phyloP scores from a whole-genome alignment of 2,888 invertebrate species.

The Drosophila flavopinicola region DNA sequence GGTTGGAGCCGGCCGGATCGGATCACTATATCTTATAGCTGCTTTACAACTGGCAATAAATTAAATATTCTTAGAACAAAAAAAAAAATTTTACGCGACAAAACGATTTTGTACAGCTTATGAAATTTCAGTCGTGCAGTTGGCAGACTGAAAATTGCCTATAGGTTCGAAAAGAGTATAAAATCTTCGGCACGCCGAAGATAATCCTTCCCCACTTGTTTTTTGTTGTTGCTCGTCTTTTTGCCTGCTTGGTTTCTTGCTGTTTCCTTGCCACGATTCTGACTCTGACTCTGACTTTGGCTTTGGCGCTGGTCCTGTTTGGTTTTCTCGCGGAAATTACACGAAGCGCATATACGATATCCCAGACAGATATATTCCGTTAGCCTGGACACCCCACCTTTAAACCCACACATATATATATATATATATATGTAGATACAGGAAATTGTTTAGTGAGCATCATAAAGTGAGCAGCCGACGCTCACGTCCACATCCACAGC shows the following conservation, averaged over 20 bases:
- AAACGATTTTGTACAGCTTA: no score
- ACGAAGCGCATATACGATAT: conserved; percentile 38
- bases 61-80: no score
- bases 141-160: no score
- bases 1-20: no score
- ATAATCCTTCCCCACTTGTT: no score
- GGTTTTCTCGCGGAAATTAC: conserved; percentile 72
- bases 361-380: conserved; percentile 7
- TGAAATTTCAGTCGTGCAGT: no score
- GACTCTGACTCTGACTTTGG: conserved; percentile 38
- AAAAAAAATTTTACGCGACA: no score
- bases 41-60: no score
- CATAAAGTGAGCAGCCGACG: conserved; percentile 51
- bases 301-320: no score
- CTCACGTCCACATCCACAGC: conserved; percentile 20
- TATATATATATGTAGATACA: conserved; percentile 55
- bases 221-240: background rate
- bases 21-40: no score
- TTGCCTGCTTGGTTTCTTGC: conserved; percentile 1
- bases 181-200: no score
- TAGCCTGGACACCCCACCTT: conserved; percentile 5
- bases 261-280: conserved; percentile 54
- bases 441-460: conserved; percentile 78
- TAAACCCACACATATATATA: background rate
- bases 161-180: no score